Percentiles rank a stretch among this genome's conserved stretches.
Conservation (phyloP, 2,888 invertebrate species). For the Blera fallax region DNA sequence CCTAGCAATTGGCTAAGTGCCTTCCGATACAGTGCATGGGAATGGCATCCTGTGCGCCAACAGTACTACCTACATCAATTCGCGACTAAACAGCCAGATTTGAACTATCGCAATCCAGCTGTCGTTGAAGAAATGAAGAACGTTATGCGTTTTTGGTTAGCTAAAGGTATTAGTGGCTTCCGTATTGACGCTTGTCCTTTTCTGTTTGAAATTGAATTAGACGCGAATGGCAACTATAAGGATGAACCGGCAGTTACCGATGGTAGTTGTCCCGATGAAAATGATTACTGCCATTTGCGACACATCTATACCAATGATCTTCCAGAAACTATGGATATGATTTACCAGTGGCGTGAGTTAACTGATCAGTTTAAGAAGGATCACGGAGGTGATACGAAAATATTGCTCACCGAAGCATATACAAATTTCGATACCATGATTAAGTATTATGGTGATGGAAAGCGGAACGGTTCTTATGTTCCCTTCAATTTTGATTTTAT, state of each 20-base stretch:
- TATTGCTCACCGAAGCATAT: slow-evolving; percentile 86
- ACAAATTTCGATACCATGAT: slow-evolving; percentile 82
- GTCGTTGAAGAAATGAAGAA: slow-evolving; percentile 83
- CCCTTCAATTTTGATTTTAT: slow-evolving; percentile 87
- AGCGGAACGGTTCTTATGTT: slow-evolving; percentile 82
- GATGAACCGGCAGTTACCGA: slow-evolving; percentile 81
- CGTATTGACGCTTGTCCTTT: slow-evolving; percentile 82
- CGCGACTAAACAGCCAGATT: slow-evolving; percentile 85
- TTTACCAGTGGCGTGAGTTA: slow-evolving; percentile 86
- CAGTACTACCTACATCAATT: slow-evolving; percentile 87
- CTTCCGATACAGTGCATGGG: slow-evolving; percentile 86
- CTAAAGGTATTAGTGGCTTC: slow-evolving; percentile 85
- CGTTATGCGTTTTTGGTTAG: slow-evolving; percentile 86
- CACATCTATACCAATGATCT: slow-evolving; percentile 85
- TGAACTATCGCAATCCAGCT: slow-evolving; percentile 84
- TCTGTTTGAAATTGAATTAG: slow-evolving; percentile 80
- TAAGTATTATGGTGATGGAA: slow-evolving; percentile 84
- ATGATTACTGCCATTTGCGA: slow-evolving; percentile 82
- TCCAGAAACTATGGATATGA: slow-evolving; percentile 85
- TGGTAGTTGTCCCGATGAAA: slow-evolving; percentile 82
- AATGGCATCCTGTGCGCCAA: slow-evolving; percentile 83
- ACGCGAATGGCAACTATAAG: slow-evolving; percentile 41
- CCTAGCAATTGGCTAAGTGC: slow-evolving; percentile 83
- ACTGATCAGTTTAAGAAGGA: slow-evolving; percentile 83
- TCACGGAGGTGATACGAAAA: slow-evolving; percentile 79